These are phyloP conservation scores for Diceros bicornis DNA, from an alignment of 2,797 vertebrate genomes.

Conservation along the genomic window DNA sequence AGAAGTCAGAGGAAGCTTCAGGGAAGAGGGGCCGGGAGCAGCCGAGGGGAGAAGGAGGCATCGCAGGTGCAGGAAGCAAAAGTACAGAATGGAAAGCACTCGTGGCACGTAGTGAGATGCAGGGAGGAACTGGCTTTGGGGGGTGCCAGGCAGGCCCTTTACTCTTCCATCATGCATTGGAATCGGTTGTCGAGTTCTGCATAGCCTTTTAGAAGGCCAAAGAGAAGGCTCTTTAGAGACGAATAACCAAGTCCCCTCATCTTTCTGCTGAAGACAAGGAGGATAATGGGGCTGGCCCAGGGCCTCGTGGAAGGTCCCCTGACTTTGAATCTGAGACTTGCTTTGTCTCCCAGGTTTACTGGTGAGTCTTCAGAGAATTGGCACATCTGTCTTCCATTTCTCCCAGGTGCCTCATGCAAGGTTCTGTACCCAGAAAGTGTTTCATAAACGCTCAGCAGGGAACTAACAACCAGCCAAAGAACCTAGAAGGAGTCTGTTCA, in stretches of 20 bases:
- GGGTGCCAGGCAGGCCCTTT: not conserved
- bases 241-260: not conserved
- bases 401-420: not conserved
- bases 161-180: not conserved
- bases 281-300: not conserved
- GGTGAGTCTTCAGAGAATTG: not conserved
- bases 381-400: conserved; percentile 12
- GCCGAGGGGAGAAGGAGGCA: not conserved
- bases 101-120: accelerated
- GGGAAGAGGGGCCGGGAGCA: not conserved
- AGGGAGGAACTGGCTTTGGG: not conserved
- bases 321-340: not conserved
- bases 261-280: conserved; percentile 18
- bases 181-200: not conserved
- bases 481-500: not conserved
- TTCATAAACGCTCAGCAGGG: conserved; percentile 49
- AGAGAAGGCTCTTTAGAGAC: not conserved
- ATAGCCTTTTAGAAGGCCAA: not conserved
- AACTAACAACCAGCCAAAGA: not conserved
- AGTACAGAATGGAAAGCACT: not conserved
- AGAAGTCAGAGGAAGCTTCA: not conserved
- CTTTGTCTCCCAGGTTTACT: conserved; percentile 5
- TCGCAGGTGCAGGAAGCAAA: too few species aligned
- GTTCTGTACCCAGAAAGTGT: conserved; percentile 45
- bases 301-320: not conserved